Base-by-base conservation (phyloP, 2,113 vertebrate species). In the Corydoras sp. region DNA sequence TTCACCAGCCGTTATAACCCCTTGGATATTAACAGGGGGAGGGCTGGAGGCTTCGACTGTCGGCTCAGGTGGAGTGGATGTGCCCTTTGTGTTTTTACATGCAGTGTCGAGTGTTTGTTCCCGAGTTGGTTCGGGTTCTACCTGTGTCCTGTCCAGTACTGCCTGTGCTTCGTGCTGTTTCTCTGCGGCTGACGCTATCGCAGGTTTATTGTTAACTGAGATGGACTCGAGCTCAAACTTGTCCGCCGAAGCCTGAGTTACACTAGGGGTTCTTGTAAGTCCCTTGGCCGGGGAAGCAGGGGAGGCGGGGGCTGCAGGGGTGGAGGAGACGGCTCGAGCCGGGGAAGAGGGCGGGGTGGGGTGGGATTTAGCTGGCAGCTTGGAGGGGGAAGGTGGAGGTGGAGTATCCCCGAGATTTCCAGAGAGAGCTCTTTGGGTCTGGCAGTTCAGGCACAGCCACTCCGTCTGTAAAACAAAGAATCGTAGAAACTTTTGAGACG, bases 371-470 rank as follows among this genome's bases (percentile, higher is more conserved):
- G 80, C 87, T 87, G 74, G 84, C 72, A 81, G 80, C 62, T 81
- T 89, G 72, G 90, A 88, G 31, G 85, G 85, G 43, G 87, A 85
- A 61, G 79, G 70, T 78, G 87, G 81, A 60, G 88, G 85, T 63
- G 86, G 87, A 66, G 85, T 64, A 56, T 93, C 92, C 71, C 92
- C 95, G 75, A 95, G 91, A 61, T 98, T 92, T 85, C 94, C 95
- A 49, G 93, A 91, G 68, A 95, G 81, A 48, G 95, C 95, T 86
- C 96, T 92, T 84, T 94, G 91, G 32, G 95, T 98, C 86, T 99
- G 97, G 79, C 97, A 99, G 83, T 91, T 96, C 87, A 99, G 91
- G 82, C 97, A 99, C 63, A 99, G 90, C 97, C 97, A 99, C 90
- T 99, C 95, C 84, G 93, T 92, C 96, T 99, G 88, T 24, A 86